Conservation (phyloP, 2,797 vertebrate genomes). For the Poeciliopsis infans region DNA sequence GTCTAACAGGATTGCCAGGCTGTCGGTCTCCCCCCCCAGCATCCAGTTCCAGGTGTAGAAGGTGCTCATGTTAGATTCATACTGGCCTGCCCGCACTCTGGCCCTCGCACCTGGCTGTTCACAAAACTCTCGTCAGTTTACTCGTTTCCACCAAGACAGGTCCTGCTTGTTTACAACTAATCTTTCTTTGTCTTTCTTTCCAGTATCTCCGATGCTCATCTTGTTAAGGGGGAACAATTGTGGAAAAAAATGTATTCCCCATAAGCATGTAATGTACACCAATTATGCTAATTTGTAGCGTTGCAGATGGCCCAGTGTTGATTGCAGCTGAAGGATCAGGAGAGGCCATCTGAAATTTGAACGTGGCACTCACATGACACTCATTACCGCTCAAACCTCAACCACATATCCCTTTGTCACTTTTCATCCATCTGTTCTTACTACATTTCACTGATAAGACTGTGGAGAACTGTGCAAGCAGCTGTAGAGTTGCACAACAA, state of each 20-base stretch:
- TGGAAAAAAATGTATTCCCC: constrained; percentile 78
- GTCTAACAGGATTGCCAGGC: constrained; percentile 70
- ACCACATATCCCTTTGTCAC: constrained; percentile 74
- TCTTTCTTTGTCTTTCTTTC: constrained; percentile 63
- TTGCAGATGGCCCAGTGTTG: constrained; percentile 85
- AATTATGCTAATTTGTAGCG: constrained; percentile 84
- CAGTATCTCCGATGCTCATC: constrained; percentile 68
- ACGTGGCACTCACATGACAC: constrained; percentile 71
- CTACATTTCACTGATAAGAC: constrained; percentile 74
- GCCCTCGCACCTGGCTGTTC: constrained; percentile 79
- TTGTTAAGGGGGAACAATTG: constrained; percentile 73
- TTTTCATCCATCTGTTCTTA: constrained; percentile 80
- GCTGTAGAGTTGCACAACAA: constrained; percentile 61
- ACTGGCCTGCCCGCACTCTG: constrained; percentile 77
- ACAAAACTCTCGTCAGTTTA: constrained; percentile 68
- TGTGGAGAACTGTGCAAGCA: constrained; percentile 52
- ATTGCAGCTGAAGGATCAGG: constrained; percentile 82
- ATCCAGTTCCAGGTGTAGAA: constrained; percentile 80
- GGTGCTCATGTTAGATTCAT: constrained; percentile 75
- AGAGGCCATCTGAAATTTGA: constrained; percentile 71
- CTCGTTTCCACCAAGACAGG: constrained; percentile 66
- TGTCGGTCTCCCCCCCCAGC: constrained; percentile 74
- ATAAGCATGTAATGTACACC: constrained; percentile 83
- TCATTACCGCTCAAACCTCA: constrained; percentile 79
- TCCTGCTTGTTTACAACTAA: constrained; percentile 63